Evolutionary conservation across 2,113 vertebrate species (phyloP).

Genomic region (Neoarius graeffei): DNA sequence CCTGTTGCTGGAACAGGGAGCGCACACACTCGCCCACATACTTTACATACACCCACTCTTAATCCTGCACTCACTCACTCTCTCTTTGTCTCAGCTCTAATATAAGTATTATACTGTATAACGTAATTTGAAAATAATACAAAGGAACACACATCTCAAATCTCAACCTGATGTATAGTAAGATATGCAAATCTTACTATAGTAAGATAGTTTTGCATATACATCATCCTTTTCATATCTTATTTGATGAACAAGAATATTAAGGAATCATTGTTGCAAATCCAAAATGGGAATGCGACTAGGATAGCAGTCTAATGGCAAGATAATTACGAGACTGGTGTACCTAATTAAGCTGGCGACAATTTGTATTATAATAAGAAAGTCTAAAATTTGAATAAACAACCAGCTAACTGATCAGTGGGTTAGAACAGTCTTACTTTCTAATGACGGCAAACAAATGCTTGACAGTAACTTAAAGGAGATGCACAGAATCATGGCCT

Average conservation of each 20-base stretch:
- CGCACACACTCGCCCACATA: background rate
- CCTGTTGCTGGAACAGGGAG: background rate
- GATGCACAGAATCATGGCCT: too few species aligned
- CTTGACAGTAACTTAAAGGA: background rate
- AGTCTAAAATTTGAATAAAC: background rate
- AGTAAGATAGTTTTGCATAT: background rate
- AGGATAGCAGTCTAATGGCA: background rate
- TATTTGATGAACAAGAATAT: background rate
- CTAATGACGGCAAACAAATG: background rate
- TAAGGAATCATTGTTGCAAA: background rate
- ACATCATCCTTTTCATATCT: background rate
- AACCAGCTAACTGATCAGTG: background rate
- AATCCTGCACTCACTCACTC: background rate
- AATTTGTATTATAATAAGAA: background rate
- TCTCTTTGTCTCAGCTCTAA: too few species aligned
- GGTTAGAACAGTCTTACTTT: background rate
- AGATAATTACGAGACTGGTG: background rate
- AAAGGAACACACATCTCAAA: background rate
- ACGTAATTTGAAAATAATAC: background rate
- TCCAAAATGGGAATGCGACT: background rate
- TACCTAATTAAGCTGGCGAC: background rate
- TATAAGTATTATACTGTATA: too few species aligned
- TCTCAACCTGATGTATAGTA: background rate
- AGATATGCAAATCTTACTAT: too few species aligned
- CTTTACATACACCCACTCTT: conserved; percentile 3